These are phyloP conservation scores for Hyalella azteca DNA, from an alignment of 2,888 invertebrate genomes.

Conservation along the genomic window DNA sequence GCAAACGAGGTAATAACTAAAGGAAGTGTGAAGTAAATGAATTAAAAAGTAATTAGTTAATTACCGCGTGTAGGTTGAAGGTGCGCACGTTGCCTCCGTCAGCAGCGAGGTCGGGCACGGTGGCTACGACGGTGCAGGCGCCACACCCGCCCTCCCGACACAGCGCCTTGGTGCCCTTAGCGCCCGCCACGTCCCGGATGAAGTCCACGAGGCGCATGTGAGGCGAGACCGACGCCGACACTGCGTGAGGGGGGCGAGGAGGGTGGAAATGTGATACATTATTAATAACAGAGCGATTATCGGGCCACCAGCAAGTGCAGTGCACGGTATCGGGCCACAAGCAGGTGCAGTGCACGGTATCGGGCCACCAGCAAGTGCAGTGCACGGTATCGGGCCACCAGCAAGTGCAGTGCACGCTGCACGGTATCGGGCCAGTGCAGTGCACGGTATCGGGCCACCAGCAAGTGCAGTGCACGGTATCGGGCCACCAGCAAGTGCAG, in stretches of 20 bases:
- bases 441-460: too few relatives aligned
- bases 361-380: too few relatives aligned
- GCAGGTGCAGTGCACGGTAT: too few relatives aligned
- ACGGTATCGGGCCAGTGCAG: too few relatives aligned
- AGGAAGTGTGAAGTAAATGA: too few relatives aligned
- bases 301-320: too few relatives aligned
- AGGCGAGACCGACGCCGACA: not conserved
- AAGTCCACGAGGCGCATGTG: constrained; percentile 49
- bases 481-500: too few relatives aligned
- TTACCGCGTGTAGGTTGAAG: constrained; percentile 47
- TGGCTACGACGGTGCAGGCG: constrained; percentile 56
- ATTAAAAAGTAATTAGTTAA: too few relatives aligned
- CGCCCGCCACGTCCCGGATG: constrained; percentile 44
- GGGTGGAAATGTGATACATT: not conserved
- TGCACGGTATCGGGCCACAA: not conserved
- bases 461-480: too few relatives aligned
- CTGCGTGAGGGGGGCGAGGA: constrained; percentile 6
- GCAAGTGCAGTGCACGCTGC: too few relatives aligned
- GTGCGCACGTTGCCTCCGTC: constrained; percentile 22
- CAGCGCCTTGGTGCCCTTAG: constrained; percentile 54
- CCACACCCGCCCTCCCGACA: constrained; percentile 59
- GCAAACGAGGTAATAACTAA: too few relatives aligned
- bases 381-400: too few relatives aligned
- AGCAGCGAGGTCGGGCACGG: constrained; percentile 43
- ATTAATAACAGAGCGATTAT: not conserved